Evolutionary conservation across 2,797 vertebrate genomes (phyloP), one percentile per base, ranked within the genome.

Genomic region (Halcyon chelicuti): DNA sequence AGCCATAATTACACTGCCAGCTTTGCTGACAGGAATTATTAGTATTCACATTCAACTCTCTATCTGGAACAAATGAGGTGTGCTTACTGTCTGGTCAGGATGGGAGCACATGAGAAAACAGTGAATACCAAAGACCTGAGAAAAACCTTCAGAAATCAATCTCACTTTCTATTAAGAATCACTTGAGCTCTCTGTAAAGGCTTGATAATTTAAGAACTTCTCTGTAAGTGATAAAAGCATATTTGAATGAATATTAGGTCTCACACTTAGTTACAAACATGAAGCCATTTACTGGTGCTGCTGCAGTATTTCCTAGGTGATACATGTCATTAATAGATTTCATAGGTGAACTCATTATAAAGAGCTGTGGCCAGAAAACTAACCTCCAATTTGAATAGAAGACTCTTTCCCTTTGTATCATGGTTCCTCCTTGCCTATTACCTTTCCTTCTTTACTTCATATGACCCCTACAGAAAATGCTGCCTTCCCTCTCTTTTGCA

Each of bases 1-100:
- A 97, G 86, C 93, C 58, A 63, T 84, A 94, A 96, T 96, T 96
- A 88, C 9, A 5, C 90, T 81, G 85, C 57, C 57, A 61, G 44
- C 20, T 90, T 89, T 4, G 2, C 76, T 93, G 92, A 63, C 52
- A 89, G 55, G 77, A 94, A 85, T 94, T 93, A 67, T 75, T 94
- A 86, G 46, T 71, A 93, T 79, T 91, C 84, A 44, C 79, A 75
- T 72, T 86, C 58, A 58, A 2, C 42, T 88, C 73, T 52, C 68
- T 42, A 15, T 31, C 60, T 96, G 86, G 71, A 89, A 83, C 51
- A 96, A 94, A 80, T 60, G 40, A 91, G 26, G 8, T 75, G 46
- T 75, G 26, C 61, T 94, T 66, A 54, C 54, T 83, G 29, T 29
- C 49, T 79, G 52, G 25, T 49, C 62, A 93, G 61, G 37, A 62